phyloP scores from a whole-genome alignment of 2,888 invertebrate genomes.

The Rotaria magnacalcarata region DNA sequence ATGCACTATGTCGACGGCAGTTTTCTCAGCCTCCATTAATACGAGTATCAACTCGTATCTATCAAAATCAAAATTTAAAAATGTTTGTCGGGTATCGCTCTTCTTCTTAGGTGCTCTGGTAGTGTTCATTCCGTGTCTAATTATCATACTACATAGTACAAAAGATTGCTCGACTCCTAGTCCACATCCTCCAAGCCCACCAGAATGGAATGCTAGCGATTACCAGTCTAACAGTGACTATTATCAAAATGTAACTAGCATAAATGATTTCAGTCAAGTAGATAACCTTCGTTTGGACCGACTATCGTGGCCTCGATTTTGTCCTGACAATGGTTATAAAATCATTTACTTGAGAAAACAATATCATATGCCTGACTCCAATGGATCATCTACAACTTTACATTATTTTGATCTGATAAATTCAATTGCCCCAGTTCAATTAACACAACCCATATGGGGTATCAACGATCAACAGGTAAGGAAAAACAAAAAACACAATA shows the following conservation, averaged over 20 bases:
- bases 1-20: too few species aligned
- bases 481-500: not conserved
- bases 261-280: not conserved
- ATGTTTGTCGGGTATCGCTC: too few species aligned
- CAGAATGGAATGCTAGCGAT: not conserved
- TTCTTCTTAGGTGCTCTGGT: too few species aligned
- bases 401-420: not conserved
- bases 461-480: slow-evolving; percentile 9
- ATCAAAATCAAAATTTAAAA: too few species aligned
- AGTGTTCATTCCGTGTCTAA: too few species aligned
- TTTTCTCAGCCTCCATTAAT: too few species aligned
- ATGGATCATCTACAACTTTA: slow-evolving; percentile 12
- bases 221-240: not conserved
- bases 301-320: not conserved
- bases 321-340: not conserved
- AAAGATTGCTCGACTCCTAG: too few species aligned
- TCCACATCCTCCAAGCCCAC: not conserved
- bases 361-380: not conserved
- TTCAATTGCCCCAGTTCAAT: not conserved
- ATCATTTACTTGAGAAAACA: not conserved
- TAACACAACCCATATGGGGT: not conserved
- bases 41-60: too few species aligned
- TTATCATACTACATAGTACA: too few species aligned
- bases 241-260: not conserved
- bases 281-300: slow-evolving; percentile 23